A percentile compares a stretch with the other conserved stretches of the same genome.
Conservation (phyloP, 2,797 vertebrate genomes). For the Enteromius thamalakanensis region DNA sequence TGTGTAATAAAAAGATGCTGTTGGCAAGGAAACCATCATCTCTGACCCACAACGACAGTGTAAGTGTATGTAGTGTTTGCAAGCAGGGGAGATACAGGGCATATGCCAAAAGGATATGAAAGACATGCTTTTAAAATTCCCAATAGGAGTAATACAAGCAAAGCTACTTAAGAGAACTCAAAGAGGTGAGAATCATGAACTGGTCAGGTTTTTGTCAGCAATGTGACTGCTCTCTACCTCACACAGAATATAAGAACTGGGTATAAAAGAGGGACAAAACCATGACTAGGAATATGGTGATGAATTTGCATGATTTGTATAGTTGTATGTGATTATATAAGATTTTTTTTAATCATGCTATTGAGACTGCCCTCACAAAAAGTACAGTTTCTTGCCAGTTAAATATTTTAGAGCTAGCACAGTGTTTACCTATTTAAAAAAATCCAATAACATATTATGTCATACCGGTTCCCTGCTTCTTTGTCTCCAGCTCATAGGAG, state of each 20-base stretch:
- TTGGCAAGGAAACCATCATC: conserved; percentile 72
- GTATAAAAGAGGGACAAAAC: not conserved
- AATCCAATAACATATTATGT: not conserved
- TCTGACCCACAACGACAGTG: conserved; percentile 38
- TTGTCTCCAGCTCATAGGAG: not conserved
- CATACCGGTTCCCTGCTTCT: not conserved
- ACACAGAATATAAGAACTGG: not conserved
- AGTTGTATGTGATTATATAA: not conserved
- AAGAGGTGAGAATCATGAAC: conserved; percentile 47
- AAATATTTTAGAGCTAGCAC: not conserved
- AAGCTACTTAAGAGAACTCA: conserved; percentile 76
- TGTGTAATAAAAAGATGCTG: conserved; percentile 66
- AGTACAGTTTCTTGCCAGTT: not conserved
- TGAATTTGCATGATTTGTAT: not conserved
- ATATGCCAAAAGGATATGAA: conserved; percentile 54
- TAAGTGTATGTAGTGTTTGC: conserved; percentile 38
- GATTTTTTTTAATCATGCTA: too few species aligned
- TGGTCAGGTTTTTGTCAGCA: not conserved
- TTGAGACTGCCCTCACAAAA: too few species aligned
- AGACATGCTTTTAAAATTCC: conserved; percentile 76
- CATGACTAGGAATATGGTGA: not conserved
- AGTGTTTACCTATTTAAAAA: not conserved
- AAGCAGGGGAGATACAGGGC: conserved; percentile 51
- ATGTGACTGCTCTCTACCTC: not conserved
- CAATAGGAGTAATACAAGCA: conserved; percentile 75